Conservation (phyloP, 2,113 vertebrate species). For the human region GRCh38 chr1:92824001-92824500, state of each 20-base stretch:
- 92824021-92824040: neutral
- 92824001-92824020: neutral
- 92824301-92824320: too few species aligned
- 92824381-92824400: too few species aligned
- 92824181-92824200: neutral
- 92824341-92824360: too few species aligned
- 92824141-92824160: constrained; percentile 2
- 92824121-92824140: neutral
- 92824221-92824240: constrained; percentile 4
- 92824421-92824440: too few species aligned
- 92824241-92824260: neutral
- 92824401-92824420: too few species aligned
- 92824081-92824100: neutral
- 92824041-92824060: neutral
- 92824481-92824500: too few species aligned
- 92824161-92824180: neutral
- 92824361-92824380: too few species aligned
- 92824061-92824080: neutral
- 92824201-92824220: neutral
- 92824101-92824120: neutral
- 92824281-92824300: neutral
- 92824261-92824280: neutral
- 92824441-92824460: too few species aligned
- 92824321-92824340: too few species aligned
- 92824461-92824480: too few species aligned